phyloP scores from a whole-genome alignment of 2,888 invertebrate genomes.

The Hesperia comma region DNA sequence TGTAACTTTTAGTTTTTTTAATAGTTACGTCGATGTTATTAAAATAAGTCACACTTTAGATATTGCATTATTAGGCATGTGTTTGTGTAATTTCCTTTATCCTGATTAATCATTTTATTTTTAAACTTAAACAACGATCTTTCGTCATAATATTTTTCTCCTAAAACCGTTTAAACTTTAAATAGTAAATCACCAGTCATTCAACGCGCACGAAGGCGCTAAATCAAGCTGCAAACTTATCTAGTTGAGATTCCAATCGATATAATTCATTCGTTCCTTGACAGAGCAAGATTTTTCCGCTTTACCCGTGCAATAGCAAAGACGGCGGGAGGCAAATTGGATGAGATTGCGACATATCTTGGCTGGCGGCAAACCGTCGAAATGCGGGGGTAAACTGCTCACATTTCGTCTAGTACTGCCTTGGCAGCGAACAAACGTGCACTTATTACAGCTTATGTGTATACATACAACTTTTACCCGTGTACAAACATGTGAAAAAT shows the following conservation, averaged over 20 bases:
- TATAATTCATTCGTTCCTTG: constrained; percentile 73
- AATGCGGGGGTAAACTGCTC: constrained; percentile 75
- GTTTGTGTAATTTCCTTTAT: no score
- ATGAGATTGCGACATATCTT: constrained; percentile 80
- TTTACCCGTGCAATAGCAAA: constrained; percentile 74
- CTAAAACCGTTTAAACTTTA: no score
- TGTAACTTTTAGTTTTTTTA: no score
- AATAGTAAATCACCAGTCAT: not conserved
- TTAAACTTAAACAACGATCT: no score
- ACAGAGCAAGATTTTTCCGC: constrained; percentile 73
- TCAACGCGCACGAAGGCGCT: constrained; percentile 24
- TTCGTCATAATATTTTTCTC: no score
- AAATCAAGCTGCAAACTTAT: constrained; percentile 22
- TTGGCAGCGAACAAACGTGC: constrained; percentile 57
- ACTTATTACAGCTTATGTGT: constrained; percentile 60
- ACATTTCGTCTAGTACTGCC: constrained; percentile 64
- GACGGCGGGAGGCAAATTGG: constrained; percentile 78
- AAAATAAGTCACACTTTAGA: no score
- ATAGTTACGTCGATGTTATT: no score
- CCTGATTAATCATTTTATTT: no score
- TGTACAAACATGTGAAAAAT: not conserved
- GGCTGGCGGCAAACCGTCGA: constrained; percentile 71
- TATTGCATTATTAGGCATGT: no score
- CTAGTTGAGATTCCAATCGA: constrained; percentile 44
- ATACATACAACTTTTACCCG: constrained; percentile 42